A percentile compares a stretch with the other conserved stretches of the same genome.
These are phyloP conservation scores for Epistrophe grossulariae DNA, from an alignment of 2,888 invertebrate genomes.

Conservation along the genomic window DNA sequence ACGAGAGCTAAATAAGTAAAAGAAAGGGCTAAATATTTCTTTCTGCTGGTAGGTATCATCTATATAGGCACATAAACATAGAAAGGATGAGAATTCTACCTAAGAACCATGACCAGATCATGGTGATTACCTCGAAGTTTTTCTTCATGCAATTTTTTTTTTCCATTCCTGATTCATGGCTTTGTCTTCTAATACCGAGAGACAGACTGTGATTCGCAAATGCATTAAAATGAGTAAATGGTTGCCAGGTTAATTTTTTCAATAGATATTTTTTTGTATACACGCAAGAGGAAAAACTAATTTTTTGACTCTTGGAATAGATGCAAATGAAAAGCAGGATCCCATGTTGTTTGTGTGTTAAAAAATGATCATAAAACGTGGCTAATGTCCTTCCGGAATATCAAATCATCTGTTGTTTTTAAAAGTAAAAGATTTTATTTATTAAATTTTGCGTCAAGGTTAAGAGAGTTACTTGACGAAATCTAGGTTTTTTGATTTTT, in stretches of 20 bases:
- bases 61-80: background rate
- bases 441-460: no score
- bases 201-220: conserved; percentile 19
- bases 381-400: no score
- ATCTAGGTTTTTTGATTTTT: no score
- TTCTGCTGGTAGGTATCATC: conserved; percentile 22
- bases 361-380: no score
- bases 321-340: no score
- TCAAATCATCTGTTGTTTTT: no score
- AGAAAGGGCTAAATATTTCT: conserved; percentile 36
- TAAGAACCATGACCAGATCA: conserved; percentile 65
- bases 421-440: no score
- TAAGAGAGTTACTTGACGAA: no score
- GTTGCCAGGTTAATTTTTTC: background rate
- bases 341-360: no score
- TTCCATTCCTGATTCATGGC: background rate
- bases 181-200: conserved; percentile 41
- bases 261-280: no score
- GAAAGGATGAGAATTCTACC: conserved; percentile 30
- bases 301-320: no score
- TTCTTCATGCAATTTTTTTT: background rate
- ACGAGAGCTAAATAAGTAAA: background rate
- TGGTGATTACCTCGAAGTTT: conserved; percentile 66
- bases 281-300: no score
- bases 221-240: conserved; percentile 4